Evolutionary conservation across 2,797 vertebrate species (phyloP).

Genomic region (Catharus ustulatus): DNA sequence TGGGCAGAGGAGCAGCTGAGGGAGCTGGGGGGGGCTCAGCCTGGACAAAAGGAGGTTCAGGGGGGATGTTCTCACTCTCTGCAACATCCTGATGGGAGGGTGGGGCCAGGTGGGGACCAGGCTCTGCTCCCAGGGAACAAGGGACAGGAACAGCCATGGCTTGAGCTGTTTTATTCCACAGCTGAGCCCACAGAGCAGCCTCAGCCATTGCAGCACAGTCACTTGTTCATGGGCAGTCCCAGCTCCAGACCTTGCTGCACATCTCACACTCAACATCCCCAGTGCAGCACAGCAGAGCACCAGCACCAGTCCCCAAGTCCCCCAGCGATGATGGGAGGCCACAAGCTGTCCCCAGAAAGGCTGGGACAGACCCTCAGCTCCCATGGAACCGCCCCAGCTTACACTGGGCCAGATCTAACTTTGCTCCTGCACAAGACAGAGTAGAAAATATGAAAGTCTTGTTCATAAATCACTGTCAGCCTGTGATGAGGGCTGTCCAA

Average conservation of each 20-base stretch:
- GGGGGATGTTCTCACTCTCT: fast-evolving
- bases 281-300: not conserved
- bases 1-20: not conserved
- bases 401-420: not conserved
- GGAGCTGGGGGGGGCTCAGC: not conserved
- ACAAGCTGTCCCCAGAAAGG: not conserved
- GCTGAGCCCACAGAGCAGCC: not conserved
- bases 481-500: not conserved
- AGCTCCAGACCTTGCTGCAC: not conserved
- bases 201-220: not conserved
- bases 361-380: not conserved
- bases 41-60: not conserved
- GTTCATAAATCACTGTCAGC: conserved; percentile 16
- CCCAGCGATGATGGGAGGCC: fast-evolving
- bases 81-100: fast-evolving
- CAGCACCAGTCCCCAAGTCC: fast-evolving
- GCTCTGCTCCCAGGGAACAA: not conserved
- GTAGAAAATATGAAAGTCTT: not conserved
- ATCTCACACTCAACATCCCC: not conserved
- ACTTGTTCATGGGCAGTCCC: fast-evolving
- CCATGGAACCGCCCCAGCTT: fast-evolving
- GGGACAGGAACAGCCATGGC: not conserved
- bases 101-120: no score
- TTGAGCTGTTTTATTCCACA: fast-evolving
- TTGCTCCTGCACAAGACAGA: not conserved